Conservation (phyloP, 2,888 invertebrate genomes). For the Hirtodrosophila trivittata region DNA sequence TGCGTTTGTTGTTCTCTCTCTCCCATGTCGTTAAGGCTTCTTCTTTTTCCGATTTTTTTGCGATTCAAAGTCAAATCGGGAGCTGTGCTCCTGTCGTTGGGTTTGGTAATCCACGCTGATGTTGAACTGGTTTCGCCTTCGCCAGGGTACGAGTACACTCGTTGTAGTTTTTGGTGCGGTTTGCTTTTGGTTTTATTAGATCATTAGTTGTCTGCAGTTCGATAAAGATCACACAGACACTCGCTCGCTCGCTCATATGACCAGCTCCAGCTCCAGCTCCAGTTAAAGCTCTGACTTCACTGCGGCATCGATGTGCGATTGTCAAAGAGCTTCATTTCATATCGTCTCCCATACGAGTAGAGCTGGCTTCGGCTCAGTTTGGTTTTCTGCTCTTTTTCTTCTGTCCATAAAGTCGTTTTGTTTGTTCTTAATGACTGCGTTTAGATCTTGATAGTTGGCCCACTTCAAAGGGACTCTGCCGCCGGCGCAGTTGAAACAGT, state of each 20-base stretch:
- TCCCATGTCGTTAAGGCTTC: constrained; percentile 56
- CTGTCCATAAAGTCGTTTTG: constrained; percentile 81
- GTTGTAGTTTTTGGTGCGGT: constrained; percentile 56
- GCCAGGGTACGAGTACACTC: constrained; percentile 19
- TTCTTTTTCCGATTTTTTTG: constrained; percentile 3
- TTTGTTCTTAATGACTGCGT: constrained; percentile 81
- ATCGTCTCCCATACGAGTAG: constrained; percentile 24
- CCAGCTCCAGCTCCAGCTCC: constrained; percentile 26
- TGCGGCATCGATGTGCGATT: constrained; percentile 58
- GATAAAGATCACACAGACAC: constrained; percentile 80
- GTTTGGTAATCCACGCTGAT: constrained; percentile 71
- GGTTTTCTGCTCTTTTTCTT: constrained; percentile 62
- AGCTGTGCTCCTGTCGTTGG: constrained; percentile 62
- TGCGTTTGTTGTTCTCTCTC: constrained; percentile 79
- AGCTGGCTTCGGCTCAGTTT: constrained; percentile 34
- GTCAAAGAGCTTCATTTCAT: constrained; percentile 61
- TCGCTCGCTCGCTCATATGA: constrained; percentile 66
- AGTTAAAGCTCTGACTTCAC: constrained; percentile 13
- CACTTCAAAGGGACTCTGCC: constrained; percentile 73
- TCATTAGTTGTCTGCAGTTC: constrained; percentile 82
- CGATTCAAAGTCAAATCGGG: constrained; percentile 56
- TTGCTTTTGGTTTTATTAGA: constrained; percentile 81
- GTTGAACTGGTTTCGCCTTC: constrained; percentile 57
- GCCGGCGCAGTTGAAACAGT: constrained; percentile 53
- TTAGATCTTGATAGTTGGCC: constrained; percentile 80